Evolutionary conservation across 2,113 vertebrate species (phyloP), one percentile per base, ranked within the genome.

Genomic region (Nycticorax nycticorax): DNA sequence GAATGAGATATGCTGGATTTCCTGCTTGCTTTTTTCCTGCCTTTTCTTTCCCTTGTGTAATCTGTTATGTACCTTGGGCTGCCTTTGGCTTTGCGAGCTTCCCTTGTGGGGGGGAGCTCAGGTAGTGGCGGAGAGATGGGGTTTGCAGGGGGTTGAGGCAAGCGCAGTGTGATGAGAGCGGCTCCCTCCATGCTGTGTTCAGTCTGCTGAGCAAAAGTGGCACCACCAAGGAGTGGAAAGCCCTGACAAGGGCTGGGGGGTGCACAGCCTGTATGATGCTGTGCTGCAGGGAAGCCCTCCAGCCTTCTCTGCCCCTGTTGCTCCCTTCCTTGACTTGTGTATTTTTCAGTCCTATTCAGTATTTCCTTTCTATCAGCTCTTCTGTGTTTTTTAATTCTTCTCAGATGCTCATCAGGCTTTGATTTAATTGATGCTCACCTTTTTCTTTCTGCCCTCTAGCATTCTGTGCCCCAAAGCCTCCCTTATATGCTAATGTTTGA

Each of bases 1-100:
- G 93, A 62, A 85, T 95, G 79, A 90, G 92, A 94, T 93, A 76
- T 94, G 6, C 78, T 95, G 74, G 77, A 64, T 94, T 88, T 78
- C 67, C 71, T 88, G 53, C 45, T 35, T 85, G 52, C 1, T 26
- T 80, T 78, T 55, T 76, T 26, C 4, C 10, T 62, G 66, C 14
- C 15, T 87, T 80, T 91, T 85, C 50, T 55, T 82, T 89, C 63
- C 60, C 63, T 50, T 52, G 27, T 33, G 22, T 76, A 94, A 89
- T 64, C 53, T 64, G 16, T 89, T 68, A 16, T 0, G 0, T 73
- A 68, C 23, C 69, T 47, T 67, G 73, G 59, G 48, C 62, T 85
- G 63, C 74, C 41, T 90, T 88, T 32, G 45, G 77, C 81, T 92
- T 43, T 84, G 45, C n/a, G 50, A 74, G 19, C 22, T 6, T 60